Evolutionary conservation across 2,113 vertebrate genomes (phyloP).

Genomic region (Microcebus ravelobensis): DNA sequence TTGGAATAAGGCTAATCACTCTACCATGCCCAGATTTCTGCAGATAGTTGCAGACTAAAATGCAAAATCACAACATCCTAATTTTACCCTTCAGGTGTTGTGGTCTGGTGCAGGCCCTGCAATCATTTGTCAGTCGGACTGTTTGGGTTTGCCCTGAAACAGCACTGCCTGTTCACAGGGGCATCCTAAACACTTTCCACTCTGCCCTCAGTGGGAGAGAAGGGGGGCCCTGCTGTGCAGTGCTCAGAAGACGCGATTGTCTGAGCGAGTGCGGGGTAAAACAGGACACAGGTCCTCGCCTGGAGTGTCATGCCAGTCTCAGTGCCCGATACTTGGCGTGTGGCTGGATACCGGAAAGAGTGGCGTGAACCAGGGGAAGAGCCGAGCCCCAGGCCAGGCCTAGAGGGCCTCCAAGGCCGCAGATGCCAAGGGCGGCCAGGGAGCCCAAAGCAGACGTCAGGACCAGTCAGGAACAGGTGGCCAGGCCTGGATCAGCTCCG

Average conservation of each 20-base stretch:
- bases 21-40: not conserved
- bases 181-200: not conserved
- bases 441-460: not conserved
- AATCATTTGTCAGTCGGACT: not conserved
- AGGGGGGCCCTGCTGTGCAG: not conserved
- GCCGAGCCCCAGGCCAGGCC: not conserved
- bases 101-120: not conserved
- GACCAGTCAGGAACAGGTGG: not conserved
- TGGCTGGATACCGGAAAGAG: rapidly evolving
- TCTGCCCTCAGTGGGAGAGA: not conserved
- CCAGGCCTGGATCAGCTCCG: too few species aligned
- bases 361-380: not conserved
- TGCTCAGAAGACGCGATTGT: not conserved
- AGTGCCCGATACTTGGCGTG: rapidly evolving
- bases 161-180: too few species aligned
- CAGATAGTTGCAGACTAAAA: not conserved
- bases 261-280: not conserved
- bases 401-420: not conserved
- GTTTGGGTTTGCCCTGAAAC: not conserved
- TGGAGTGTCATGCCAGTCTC: too few species aligned
- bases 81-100: rapidly evolving
- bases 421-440: not conserved
- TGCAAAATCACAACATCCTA: not conserved
- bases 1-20: not conserved
- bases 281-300: not conserved